Evolutionary conservation across 2,113 vertebrate genomes (phyloP).

Genomic region (Zosterops japonicus): DNA sequence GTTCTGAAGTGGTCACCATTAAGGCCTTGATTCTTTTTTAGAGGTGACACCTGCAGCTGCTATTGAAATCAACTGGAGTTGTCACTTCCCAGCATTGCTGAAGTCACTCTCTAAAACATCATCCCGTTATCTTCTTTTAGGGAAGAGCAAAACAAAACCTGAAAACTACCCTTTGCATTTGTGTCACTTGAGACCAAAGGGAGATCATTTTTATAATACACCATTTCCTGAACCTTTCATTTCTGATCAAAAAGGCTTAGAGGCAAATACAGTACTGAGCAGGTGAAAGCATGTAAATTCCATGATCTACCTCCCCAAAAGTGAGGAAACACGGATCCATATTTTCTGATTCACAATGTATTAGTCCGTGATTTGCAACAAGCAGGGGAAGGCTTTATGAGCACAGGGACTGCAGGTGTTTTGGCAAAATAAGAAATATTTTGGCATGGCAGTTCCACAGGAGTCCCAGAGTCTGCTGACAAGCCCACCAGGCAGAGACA

Average conservation of each 20-base stretch:
- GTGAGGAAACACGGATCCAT: neutral
- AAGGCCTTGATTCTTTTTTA: conserved; percentile 48
- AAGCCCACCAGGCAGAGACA: neutral
- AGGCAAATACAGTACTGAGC: neutral
- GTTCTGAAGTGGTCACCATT: conserved; percentile 45
- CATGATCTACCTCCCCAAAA: neutral
- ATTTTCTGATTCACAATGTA: neutral
- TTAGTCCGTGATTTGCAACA: neutral
- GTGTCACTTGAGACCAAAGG: neutral
- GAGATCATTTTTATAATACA: neutral
- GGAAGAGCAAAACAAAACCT: neutral
- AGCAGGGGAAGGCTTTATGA: neutral
- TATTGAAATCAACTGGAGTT: conserved; percentile 49
- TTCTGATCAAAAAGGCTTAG: neutral
- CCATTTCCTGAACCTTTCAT: neutral
- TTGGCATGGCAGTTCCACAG: neutral
- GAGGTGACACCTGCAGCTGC: conserved; percentile 66
- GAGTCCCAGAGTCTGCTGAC: neutral
- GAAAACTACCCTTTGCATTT: neutral
- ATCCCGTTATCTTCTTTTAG: neutral
- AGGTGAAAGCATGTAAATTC: neutral
- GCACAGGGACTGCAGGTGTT: neutral
- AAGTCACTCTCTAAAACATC: neutral
- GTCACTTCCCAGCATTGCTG: neutral
- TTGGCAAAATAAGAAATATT: neutral